Base-by-base conservation (phyloP, 2,113 vertebrate species). In the Pterophyllum scalare region DNA sequence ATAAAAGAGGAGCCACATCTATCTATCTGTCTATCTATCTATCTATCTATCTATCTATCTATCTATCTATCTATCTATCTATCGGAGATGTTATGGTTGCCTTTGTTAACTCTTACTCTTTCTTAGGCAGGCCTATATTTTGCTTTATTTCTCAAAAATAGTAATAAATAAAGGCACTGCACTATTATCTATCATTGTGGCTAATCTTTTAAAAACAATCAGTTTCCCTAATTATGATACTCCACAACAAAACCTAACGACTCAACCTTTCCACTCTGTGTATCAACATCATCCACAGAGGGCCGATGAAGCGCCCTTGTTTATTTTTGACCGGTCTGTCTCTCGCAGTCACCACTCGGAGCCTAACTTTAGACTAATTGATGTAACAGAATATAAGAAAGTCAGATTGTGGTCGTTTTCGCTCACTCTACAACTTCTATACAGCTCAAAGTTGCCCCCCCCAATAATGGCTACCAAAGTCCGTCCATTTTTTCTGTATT, bases 1-100 rank as follows among this genome's bases (percentile, higher is more conserved):
- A 82, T n/a, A 54, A 88, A 91, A 88, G 87, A 83, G 46, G 83
- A 89, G 60, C 70, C 86, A 89, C 78, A 49, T 90, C 49, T 75
- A 24, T 83, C 57, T 28, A 1, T 38, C 83, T 28, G 15, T 80
- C 49, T 49, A 22, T 52, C 60, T 38, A 26, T 57, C 57, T 28
- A 61, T 54, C 38, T 72, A 46, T 24, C 26, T 58, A 52, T 35
- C 24, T 43, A 70, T 49, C 12, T 28, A n/a, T 80, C 49, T 49
- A 22, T 52, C 60, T 38, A 26, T 57, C 57, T 28, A 61, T 54
- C 38, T 72, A 46, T 24, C 26, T 58, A 52, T 35, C 24, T 43
- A 70, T 49, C 12, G 19, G n/a, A n/a, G 17, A 31, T 72, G 52
- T 20, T 52, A 13, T 31, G 43, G 26, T 31, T 52, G 17, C 65